Evolutionary conservation across 2,113 vertebrate genomes (phyloP), one percentile per base, ranked within the genome.

Genomic region (Labeo catla): DNA sequence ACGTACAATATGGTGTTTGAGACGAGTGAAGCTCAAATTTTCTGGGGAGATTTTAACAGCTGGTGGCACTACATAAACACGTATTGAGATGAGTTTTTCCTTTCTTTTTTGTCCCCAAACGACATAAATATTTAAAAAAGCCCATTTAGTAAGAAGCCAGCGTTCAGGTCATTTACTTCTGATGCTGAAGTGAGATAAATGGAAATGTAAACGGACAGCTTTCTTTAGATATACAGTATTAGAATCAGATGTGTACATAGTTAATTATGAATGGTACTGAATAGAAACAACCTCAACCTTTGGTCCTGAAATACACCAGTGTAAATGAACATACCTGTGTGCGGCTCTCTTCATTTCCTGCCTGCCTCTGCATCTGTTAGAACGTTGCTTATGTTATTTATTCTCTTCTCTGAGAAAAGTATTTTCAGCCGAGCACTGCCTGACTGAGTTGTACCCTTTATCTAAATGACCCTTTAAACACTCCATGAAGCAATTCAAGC

Each of bases 391-490:
- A 16, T 80, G 77, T 80, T 80, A 80, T 84, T 73, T 84, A 45
- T 73, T 45, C 68, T 73, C 82, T 43, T 73, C 66, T 72, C 21
- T 59, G 63, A 54, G 10, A 45, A 28, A 39, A 70, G 1, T 50
- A 70, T 73, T 52, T 65, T 61, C n/a, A 65, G 80, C 57, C 7
- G 63, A 66, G 28, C 82, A 4, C 21, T 57, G 57, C 59, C 68
- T 63, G 43, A 39, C 76, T 84, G n/a, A 83, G 76, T 79, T 65
- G 49, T 52, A 80, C 47, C 68, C 76, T 86, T 89, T 84, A 84
- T 86, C 82, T 70, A 82, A 84, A 76, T 86, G 73, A 73, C 84
- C 84, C 81, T 86, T 84, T 78, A 72, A 49, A 87, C 70, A 82
- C 70, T 21, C 6, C 84, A 84, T 45, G 52, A 84, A 84, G 68